Evolutionary conservation across 1,140 invertebrate species (phyloP).

Genomic region (Macrosteles quadrilineatus): DNA sequence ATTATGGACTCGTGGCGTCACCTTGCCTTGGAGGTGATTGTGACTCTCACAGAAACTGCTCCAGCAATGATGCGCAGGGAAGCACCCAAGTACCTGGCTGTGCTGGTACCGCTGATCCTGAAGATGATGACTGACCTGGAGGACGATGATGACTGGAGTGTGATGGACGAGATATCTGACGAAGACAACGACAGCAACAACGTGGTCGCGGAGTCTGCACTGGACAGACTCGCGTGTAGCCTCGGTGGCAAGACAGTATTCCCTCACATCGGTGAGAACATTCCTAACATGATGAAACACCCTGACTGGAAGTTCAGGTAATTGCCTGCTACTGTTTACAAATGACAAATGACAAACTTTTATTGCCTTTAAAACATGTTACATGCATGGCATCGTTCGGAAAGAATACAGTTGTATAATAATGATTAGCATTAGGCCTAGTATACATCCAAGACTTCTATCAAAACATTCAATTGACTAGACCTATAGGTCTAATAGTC

Average conservation of each 20-base stretch:
- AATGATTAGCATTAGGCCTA: too few relatives aligned
- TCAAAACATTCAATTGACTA: too few relatives aligned
- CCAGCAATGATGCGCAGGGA: conserved; percentile 93
- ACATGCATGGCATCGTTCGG: too few relatives aligned
- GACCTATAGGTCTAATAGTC: too few relatives aligned
- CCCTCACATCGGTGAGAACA: conserved; percentile 80
- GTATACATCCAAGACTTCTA: too few relatives aligned
- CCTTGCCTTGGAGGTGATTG: conserved; percentile 89
- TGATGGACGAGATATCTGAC: conserved; percentile 74
- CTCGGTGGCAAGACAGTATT: conserved; percentile 95
- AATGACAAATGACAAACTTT: too few relatives aligned
- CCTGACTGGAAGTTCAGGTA: conserved; percentile 75
- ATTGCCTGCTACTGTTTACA: not conserved
- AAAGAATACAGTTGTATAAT: too few relatives aligned
- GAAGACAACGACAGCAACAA: conserved; percentile 92
- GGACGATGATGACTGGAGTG: conserved; percentile 85
- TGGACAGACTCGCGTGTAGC: conserved; percentile 95
- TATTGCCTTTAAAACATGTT: too few relatives aligned
- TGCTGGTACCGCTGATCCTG: conserved; percentile 79
- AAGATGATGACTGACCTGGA: conserved; percentile 98
- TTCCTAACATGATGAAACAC: conserved; percentile 85
- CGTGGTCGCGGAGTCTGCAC: conserved; percentile 92
- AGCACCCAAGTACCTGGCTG: conserved; percentile 74
- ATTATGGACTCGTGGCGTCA: conserved; percentile 86
- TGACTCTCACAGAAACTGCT: conserved; percentile 92